A percentile compares a stretch with the other conserved stretches of the same genome.
These are phyloP conservation scores for Umimayanthus chanpuru DNA, from an alignment of 92 coral and sea anemone species.

Conservation along the genomic window DNA sequence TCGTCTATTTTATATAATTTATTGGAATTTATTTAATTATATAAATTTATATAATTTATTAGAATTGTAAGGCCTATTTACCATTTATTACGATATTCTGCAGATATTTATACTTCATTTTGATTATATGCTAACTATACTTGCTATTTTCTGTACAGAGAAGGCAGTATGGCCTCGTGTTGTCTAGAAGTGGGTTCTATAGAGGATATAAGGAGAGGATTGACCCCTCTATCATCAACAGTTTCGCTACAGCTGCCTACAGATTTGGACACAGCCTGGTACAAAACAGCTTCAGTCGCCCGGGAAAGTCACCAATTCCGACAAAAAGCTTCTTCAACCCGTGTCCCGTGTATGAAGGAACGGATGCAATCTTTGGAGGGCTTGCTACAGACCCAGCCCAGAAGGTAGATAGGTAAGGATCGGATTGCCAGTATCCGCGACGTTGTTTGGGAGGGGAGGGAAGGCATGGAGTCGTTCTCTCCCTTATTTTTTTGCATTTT, in stretches of 20 bases:
- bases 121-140: not conserved
- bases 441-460: too few species aligned
- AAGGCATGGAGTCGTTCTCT: too few species aligned
- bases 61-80: too few species aligned
- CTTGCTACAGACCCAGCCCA: slow-evolving; percentile 13
- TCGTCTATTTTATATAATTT: too few species aligned
- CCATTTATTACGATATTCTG: too few species aligned
- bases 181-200: not conserved
- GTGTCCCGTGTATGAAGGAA: slow-evolving; percentile 33
- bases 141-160: not conserved
- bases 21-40: too few species aligned
- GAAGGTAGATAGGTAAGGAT: slow-evolving; percentile 10
- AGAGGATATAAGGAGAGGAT: slow-evolving; percentile 10
- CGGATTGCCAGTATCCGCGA: not conserved
- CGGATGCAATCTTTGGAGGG: slow-evolving; percentile 27
- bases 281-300: slow-evolving; percentile 25
- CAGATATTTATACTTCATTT: too few species aligned
- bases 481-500: too few species aligned
- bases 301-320: not conserved
- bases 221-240: slow-evolving; percentile 37
- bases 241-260: slow-evolving; percentile 49
- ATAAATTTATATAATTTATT: too few species aligned
- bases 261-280: slow-evolving; percentile 52
- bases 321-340: slow-evolving; percentile 36
- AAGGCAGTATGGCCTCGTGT: not conserved